Conservation (phyloP, 35 echinoderm and acorn worm species). For the Lytechinus variegatus region DNA sequence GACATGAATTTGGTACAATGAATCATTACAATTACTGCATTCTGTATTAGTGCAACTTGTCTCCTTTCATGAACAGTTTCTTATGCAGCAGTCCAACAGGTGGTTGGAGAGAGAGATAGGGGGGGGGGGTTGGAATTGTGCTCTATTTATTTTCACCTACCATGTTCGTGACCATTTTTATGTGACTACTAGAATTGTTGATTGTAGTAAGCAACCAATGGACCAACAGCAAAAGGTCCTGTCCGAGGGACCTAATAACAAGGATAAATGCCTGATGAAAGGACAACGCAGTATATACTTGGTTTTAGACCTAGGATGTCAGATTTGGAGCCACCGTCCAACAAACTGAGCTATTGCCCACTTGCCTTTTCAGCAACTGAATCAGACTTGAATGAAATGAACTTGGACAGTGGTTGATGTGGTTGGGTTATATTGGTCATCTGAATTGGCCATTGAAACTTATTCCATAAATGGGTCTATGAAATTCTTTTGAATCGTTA, state of each 20-base stretch:
- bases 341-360: no score
- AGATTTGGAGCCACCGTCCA: no score
- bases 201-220: no score
- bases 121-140: not conserved
- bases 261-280: no score
- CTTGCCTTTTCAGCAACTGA: not conserved
- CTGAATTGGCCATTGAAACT: conserved; percentile 5
- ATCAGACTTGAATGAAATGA: not conserved
- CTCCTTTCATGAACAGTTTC: not conserved
- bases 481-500: not conserved
- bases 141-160: not conserved
- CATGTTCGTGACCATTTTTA: not conserved
- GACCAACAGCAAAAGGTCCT: no score
- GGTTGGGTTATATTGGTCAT: not conserved
- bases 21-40: not conserved
- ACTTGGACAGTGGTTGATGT: not conserved
- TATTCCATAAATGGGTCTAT: not conserved
- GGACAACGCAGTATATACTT: no score
- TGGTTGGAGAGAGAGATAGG: not conserved
- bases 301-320: no score
- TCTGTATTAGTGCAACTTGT: not conserved
- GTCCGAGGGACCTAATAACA: no score
- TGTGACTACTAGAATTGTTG: no score
- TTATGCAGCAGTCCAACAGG: no score
- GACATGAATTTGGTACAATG: not conserved